Conservation (phyloP, 2,888 invertebrate genomes). For the Belgica antarctica region DNA sequence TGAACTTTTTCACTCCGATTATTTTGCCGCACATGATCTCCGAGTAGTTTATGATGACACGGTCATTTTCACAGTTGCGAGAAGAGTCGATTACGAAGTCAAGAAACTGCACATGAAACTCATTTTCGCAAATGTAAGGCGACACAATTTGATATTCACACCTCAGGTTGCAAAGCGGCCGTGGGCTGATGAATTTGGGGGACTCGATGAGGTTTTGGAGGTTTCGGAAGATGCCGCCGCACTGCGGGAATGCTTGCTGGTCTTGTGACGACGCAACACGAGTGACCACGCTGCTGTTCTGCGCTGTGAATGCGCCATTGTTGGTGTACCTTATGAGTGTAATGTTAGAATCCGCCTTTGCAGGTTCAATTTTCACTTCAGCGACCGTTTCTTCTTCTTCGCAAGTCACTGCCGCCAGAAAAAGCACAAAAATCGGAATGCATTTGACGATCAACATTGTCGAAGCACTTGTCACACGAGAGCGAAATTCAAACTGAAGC, state of each 20-base stretch:
- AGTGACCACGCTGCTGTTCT: not conserved
- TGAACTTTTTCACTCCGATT: slow-evolving; percentile 56
- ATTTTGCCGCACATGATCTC: slow-evolving; percentile 58
- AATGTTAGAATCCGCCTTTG: not conserved
- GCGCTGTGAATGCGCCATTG: not conserved
- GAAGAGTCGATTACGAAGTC: slow-evolving; percentile 58
- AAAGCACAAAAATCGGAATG: slow-evolving; percentile 5
- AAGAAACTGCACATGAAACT: slow-evolving; percentile 59
- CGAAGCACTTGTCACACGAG: not conserved
- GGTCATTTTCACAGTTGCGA: slow-evolving; percentile 57
- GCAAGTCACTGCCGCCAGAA: too few relatives aligned
- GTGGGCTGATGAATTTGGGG: slow-evolving; percentile 56
- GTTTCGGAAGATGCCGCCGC: slow-evolving; percentile 55
- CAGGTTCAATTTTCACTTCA: not conserved
- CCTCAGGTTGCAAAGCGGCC: slow-evolving; percentile 51
- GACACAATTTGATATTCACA: slow-evolving; percentile 59
- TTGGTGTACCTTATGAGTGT: not conserved
- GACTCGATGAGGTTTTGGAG: slow-evolving; percentile 57
- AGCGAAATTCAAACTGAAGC: slow-evolving; percentile 26
- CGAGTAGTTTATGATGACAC: slow-evolving; percentile 56
- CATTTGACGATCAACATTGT: slow-evolving; percentile 3
- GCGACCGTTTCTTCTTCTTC: not conserved
- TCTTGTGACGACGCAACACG: not conserved
- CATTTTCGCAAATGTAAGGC: slow-evolving; percentile 56
- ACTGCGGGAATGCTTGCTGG: slow-evolving; percentile 44